Evolutionary conservation across 2,888 invertebrate species (phyloP).

Genomic region (Tiliacea citrago): DNA sequence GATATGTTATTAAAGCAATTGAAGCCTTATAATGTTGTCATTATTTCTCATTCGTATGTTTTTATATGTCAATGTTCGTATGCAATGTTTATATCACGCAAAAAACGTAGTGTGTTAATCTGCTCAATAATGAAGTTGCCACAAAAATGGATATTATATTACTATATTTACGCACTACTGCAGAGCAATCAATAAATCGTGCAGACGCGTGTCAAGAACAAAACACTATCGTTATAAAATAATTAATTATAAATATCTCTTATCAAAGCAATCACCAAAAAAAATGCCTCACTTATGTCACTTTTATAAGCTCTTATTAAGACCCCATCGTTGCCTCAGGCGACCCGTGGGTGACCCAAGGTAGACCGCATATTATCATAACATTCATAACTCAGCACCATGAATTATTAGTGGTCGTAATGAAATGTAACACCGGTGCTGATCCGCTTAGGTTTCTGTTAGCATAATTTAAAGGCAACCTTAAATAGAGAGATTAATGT

Average conservation of each 20-base stretch:
- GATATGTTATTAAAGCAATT: no score
- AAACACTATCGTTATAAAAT: neutral
- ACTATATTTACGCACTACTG: neutral
- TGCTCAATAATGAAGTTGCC: neutral
- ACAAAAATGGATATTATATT: neutral
- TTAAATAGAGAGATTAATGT: neutral
- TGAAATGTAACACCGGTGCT: constrained; percentile 15
- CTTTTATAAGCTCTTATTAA: constrained; percentile 23
- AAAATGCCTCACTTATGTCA: constrained; percentile 24
- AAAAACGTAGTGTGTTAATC: neutral
- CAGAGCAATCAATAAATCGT: neutral
- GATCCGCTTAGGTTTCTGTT: constrained; percentile 8
- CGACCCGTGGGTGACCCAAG: constrained; percentile 68
- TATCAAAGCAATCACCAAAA: constrained; percentile 19
- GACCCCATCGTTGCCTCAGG: constrained; percentile 67
- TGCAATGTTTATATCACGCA: neutral
- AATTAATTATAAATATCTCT: constrained; percentile 2
- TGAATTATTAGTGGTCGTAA: constrained; percentile 14
- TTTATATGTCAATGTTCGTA: no score
- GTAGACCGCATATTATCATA: constrained; percentile 36
- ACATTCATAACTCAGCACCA: constrained; percentile 29
- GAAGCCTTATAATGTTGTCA: no score
- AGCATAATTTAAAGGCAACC: constrained; percentile 10
- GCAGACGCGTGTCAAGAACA: neutral
- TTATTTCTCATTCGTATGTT: neutral